Base-by-base conservation (phyloP, 1,140 invertebrate species). In the Stegodyphus dumicola region DNA sequence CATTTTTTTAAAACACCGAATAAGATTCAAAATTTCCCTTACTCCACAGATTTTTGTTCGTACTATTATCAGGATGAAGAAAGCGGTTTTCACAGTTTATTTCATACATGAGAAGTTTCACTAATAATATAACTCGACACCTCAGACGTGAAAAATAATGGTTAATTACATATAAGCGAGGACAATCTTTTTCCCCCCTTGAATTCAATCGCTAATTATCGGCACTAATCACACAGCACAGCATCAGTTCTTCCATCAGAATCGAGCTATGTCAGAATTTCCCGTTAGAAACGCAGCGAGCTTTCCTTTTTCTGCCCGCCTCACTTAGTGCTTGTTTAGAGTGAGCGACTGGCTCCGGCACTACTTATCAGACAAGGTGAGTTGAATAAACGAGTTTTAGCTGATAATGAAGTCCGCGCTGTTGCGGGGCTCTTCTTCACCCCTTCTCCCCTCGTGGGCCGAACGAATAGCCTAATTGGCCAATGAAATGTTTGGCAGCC, bases 401-500 rank as follows among this genome's bases (percentile, higher is more conserved):
- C 75, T 67, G 71, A 83, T 83, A 83, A 83, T 83, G 79, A 83
- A 81, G 78, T 81, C 78, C 48, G 78, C 49, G 70, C 54, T 65
- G 69, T 71, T 73, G 54, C 66, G 69, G 69, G 64, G 56, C 70
- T 83, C 75, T 74, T 66, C 80, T 66, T 75, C 80, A 51, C 80
- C 60, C 69, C 77, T 65, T 52, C 65, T n/a, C 15, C 79, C 79
- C 71, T 56, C 51, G 80, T 75, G 80, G 80, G 80, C 75, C 80
- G 80, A 71, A 74, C 80, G 80, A 83, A 75, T 7, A 49, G 70
- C 60, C 70, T 75, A 83, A 83, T 83, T 66, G 80, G 80, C 80
- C 80, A 83, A 83, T 83, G 70, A 83, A 71, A 83, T 49, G 80
- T 75, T 75, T 15, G 80, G 48, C 18, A 18, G 60, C 49, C 80